Percentiles rank a stretch among this genome's conserved stretches.
These are phyloP conservation scores for Arothron firmamentum DNA, from an alignment of 2,113 vertebrate genomes.

Conservation along the genomic window DNA sequence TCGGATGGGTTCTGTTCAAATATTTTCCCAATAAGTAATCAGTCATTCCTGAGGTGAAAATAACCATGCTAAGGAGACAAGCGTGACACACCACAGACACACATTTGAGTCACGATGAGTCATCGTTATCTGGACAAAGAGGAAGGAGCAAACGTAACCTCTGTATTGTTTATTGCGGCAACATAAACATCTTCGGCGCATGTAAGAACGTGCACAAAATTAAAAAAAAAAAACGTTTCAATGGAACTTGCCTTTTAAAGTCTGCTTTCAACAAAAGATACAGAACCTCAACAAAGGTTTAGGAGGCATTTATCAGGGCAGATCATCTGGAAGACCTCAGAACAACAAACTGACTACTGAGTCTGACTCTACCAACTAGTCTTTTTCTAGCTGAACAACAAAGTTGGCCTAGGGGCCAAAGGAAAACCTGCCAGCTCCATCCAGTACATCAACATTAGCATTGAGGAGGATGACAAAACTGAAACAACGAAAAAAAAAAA, in stretches of 20 bases:
- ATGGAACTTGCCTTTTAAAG: background rate
- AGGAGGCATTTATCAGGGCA: too few species aligned
- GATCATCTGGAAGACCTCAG: too few species aligned
- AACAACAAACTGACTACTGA: too few species aligned
- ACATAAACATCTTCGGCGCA: constrained; percentile 30
- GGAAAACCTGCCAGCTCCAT: background rate
- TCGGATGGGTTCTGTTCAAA: too few species aligned
- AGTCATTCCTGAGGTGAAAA: too few species aligned
- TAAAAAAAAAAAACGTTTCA: background rate
- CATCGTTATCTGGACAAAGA: background rate
- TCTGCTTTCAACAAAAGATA: background rate
- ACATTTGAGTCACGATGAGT: too few species aligned
- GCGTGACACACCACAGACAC: too few species aligned
- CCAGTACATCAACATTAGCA: background rate
- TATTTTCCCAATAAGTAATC: too few species aligned
- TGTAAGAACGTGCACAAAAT: constrained; percentile 15
- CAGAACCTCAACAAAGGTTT: too few species aligned
- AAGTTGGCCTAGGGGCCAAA: background rate
- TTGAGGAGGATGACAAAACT: background rate
- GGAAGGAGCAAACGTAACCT: background rate
- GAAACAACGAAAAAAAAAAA: constrained; percentile 7
- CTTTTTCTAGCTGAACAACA: constrained; percentile 8
- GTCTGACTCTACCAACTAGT: background rate
- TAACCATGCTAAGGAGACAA: too few species aligned
- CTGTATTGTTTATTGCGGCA: constrained; percentile 57